Conservation (phyloP, 2,797 vertebrate genomes). For the Cyprinodon diabolis region DNA sequence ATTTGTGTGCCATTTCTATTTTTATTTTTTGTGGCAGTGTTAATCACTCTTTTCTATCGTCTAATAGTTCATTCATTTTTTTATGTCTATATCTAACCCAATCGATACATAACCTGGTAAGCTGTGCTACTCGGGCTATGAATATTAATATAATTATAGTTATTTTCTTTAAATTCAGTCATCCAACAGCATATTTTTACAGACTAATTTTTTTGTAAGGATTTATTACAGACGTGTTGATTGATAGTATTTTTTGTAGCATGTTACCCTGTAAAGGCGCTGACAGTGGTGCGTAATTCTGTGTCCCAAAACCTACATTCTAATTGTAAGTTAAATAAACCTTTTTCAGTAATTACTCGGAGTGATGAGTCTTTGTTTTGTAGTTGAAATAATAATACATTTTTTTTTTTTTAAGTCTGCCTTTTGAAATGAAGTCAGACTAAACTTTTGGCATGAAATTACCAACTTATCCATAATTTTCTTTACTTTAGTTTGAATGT, state of each 20-base stretch:
- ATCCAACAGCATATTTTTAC: conserved; percentile 30
- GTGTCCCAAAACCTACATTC: conserved; percentile 46
- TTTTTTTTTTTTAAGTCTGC: too few relatives aligned
- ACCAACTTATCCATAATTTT: too few relatives aligned
- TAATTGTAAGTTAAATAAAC: conserved; percentile 73
- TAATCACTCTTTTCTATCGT: conserved; percentile 47
- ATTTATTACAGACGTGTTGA: conserved; percentile 51
- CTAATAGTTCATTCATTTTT: conserved; percentile 44
- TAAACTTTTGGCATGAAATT: too few relatives aligned
- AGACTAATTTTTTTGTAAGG: conserved; percentile 49
- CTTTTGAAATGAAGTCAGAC: too few relatives aligned
- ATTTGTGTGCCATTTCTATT: conserved; percentile 61
- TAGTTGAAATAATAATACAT: not conserved
- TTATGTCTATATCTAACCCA: conserved; percentile 39
- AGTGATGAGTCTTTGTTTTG: conserved; percentile 7
- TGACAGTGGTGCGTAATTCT: conserved; percentile 66
- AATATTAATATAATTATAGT: conserved; percentile 51
- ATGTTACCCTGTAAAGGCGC: conserved; percentile 75
- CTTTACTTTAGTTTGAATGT: too few relatives aligned
- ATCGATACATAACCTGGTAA: conserved; percentile 46
- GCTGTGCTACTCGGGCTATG: conserved; percentile 50
- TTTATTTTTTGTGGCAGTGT: conserved; percentile 49
- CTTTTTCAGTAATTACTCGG: conserved; percentile 60
- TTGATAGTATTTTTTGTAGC: conserved; percentile 56
- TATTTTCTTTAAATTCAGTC: conserved; percentile 33